These are phyloP conservation scores for Merodon equestris DNA, from an alignment of 2,888 invertebrate species.

Conservation along the genomic window DNA sequence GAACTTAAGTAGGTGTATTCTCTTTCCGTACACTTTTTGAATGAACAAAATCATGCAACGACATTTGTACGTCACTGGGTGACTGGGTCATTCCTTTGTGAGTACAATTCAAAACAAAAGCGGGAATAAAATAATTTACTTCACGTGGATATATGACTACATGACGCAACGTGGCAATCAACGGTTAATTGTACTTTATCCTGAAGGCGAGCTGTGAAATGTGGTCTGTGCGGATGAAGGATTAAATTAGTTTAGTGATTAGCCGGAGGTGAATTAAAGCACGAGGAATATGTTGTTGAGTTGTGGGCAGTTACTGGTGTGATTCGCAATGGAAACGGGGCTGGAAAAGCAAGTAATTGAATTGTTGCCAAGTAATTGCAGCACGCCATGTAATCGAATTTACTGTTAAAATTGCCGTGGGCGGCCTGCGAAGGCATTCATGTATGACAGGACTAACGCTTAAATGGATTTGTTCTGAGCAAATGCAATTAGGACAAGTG, in stretches of 20 bases:
- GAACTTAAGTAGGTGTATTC: neutral
- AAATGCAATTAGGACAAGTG: too few relatives aligned
- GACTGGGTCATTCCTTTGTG: conserved; percentile 29
- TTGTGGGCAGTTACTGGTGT: neutral
- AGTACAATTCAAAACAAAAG: conserved; percentile 14
- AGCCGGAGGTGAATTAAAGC: conserved; percentile 18
- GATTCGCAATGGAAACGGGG: too few relatives aligned
- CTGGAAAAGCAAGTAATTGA: neutral
- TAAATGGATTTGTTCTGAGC: too few relatives aligned
- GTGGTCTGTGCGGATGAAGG: neutral
- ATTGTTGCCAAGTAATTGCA: neutral
- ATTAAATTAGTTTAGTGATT: conserved; percentile 53
- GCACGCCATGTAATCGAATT: too few relatives aligned
- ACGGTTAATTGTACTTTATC: conserved; percentile 12
- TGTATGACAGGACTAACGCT: too few relatives aligned
- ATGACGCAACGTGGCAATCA: conserved; percentile 36
- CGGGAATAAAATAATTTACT: conserved; percentile 40
- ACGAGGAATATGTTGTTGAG: too few relatives aligned
- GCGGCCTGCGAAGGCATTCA: too few relatives aligned
- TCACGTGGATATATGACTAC: conserved; percentile 37
- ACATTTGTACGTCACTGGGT: neutral
- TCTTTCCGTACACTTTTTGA: conserved; percentile 3
- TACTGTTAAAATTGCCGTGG: too few relatives aligned
- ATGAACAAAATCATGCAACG: conserved; percentile 18
- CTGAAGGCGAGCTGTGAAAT: neutral